Evolutionary conservation across 2,888 invertebrate species (phyloP).

Genomic region (Plutella xylostella): DNA sequence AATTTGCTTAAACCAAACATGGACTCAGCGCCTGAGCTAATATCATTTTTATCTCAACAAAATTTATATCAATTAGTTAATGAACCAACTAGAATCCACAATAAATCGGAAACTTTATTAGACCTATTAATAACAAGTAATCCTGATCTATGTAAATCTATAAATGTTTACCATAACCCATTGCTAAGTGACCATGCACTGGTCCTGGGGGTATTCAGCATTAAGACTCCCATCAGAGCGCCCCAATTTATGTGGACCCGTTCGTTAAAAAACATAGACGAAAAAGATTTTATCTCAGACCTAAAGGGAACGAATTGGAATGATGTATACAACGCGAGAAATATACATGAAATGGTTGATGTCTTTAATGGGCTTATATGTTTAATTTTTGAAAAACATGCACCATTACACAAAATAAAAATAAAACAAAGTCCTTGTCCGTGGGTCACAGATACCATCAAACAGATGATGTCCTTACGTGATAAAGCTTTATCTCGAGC

Average conservation of each 20-base stretch:
- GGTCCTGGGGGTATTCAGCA: background rate
- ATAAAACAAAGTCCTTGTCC: background rate
- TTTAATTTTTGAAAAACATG: conserved; percentile 1
- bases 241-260: background rate
- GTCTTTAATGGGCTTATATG: background rate
- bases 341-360: background rate
- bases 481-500: background rate
- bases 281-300: background rate
- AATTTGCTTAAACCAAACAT: background rate
- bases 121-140: background rate
- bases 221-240: background rate
- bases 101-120: background rate
- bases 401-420: background rate
- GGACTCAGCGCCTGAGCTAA: background rate
- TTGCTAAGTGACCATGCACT: background rate
- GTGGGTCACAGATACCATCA: conserved; percentile 3
- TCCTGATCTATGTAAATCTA: background rate
- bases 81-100: background rate
- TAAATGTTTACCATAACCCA: background rate
- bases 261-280: background rate
- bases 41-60: background rate
- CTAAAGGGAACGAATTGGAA: background rate
- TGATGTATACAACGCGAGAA: background rate
- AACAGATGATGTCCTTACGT: background rate
- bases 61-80: background rate